These are phyloP conservation scores for Zeuzera pyrina DNA, from an alignment of 2,888 invertebrate species.

Conservation along the genomic window DNA sequence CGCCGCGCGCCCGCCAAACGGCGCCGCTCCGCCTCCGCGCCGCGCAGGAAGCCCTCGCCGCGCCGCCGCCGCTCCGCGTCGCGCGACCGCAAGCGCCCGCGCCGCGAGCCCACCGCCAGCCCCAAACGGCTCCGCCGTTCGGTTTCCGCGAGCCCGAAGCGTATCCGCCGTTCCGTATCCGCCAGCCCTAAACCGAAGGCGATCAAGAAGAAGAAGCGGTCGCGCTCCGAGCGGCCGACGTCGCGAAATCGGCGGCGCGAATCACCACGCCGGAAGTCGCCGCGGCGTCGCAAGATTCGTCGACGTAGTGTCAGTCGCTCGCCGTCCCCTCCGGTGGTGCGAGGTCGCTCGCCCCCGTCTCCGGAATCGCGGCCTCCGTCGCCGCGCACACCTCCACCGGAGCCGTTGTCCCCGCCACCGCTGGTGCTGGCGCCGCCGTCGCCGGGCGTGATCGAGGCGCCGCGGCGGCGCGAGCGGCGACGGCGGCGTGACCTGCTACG, in stretches of 20 bases:
- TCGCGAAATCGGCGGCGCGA: constrained; percentile 19
- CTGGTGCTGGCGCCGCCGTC: constrained; percentile 58
- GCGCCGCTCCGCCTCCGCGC: constrained; percentile 8
- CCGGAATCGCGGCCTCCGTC: constrained; percentile 74
- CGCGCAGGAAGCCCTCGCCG: constrained; percentile 10
- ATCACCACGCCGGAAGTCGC: constrained; percentile 30
- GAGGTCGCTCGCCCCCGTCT: constrained; percentile 28
- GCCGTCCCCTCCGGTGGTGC: constrained; percentile 27
- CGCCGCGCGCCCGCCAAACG: constrained; percentile 17
- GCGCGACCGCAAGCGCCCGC: constrained; percentile 23
- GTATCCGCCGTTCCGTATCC: constrained; percentile 27
- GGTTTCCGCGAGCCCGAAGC: constrained; percentile 27
- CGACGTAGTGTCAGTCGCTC: constrained; percentile 31
- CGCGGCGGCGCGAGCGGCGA: constrained; percentile 57
- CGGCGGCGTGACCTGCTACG: constrained; percentile 23
- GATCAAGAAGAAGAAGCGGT: constrained; percentile 41
- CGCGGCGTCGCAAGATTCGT: constrained; percentile 42
- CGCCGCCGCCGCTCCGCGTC: constrained; percentile 11
- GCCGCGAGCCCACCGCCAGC: constrained; percentile 26
- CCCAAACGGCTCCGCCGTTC: constrained; percentile 34
- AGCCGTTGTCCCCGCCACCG: constrained; percentile 43
- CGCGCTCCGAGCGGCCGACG: constrained; percentile 26
- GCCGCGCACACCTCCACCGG: constrained; percentile 74
- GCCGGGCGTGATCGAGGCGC: constrained; percentile 74
- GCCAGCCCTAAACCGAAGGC: constrained; percentile 30